phyloP scores from a whole-genome alignment of 2,797 vertebrate species.

The Cyclopterus lumpus region DNA sequence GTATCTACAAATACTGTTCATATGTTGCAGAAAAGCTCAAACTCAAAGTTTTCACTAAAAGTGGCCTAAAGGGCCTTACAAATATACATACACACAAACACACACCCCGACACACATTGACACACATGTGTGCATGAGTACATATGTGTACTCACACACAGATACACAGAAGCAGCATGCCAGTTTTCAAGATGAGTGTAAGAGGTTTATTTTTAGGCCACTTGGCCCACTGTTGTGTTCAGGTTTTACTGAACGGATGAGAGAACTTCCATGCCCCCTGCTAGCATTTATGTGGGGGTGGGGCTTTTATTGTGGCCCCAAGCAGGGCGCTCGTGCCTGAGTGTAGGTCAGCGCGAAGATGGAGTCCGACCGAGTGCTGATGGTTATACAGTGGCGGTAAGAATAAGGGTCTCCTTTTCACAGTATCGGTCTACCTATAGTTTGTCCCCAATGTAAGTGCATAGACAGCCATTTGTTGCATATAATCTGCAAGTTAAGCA shows the following conservation, averaged over 20 bases:
- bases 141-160: constrained; percentile 21
- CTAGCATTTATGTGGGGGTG: constrained; percentile 60
- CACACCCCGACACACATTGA: constrained; percentile 14
- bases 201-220: constrained; percentile 81
- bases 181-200: constrained; percentile 71
- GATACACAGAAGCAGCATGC: constrained; percentile 56
- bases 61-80: constrained; percentile 54
- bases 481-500: constrained; percentile 5
- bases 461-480: background rate
- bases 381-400: constrained; percentile 12
- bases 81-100: constrained; percentile 25
- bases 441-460: background rate
- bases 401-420: constrained; percentile 15
- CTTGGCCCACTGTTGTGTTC: constrained; percentile 72
- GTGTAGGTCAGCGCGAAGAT: constrained; percentile 72
- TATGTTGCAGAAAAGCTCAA: constrained; percentile 20
- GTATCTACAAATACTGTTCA: constrained; percentile 44
- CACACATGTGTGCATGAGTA: constrained; percentile 37
- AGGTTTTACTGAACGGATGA: constrained; percentile 79
- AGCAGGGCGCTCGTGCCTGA: constrained; percentile 58
- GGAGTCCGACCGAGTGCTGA: constrained; percentile 42
- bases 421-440: background rate
- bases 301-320: constrained; percentile 64
- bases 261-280: constrained; percentile 70
- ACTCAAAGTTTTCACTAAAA: constrained; percentile 52